These are phyloP conservation scores for Philopedon plagiatum DNA, from an alignment of 2,888 invertebrate species.

Conservation along the genomic window DNA sequence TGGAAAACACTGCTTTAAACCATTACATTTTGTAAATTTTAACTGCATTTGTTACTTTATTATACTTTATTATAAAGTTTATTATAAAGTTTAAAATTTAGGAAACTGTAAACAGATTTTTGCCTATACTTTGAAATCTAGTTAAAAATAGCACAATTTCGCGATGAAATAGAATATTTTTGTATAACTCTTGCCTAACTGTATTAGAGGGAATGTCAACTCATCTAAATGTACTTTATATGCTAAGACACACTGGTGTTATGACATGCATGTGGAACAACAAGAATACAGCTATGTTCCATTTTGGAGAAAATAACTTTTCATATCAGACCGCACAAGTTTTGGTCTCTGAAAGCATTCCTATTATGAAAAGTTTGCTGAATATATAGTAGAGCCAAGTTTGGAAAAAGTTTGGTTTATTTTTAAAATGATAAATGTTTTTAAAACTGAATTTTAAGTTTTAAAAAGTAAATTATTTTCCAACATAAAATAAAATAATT, in stretches of 20 bases:
- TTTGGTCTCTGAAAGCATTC: constrained; percentile 6
- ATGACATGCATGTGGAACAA: constrained; percentile 25
- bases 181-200: background rate
- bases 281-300: background rate
- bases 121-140: no score
- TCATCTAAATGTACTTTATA: constrained; percentile 32
- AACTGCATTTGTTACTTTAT: no score
- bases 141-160: no score
- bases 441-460: background rate
- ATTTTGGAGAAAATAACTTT: constrained; percentile 23
- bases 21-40: no score
- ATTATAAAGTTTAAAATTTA: no score
- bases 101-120: no score
- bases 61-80: no score
- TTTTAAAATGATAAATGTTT: constrained; percentile 33
- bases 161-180: no score
- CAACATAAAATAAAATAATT: no score
- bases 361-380: constrained; percentile 24
- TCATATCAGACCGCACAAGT: constrained; percentile 33
- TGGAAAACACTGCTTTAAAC: no score
- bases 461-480: no score
- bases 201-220: background rate
- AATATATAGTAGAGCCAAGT: constrained; percentile 26
- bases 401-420: constrained; percentile 30
- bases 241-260: constrained; percentile 33